Base-by-base conservation (phyloP, 2,113 vertebrate species). In the Phocoena sinus region DNA sequence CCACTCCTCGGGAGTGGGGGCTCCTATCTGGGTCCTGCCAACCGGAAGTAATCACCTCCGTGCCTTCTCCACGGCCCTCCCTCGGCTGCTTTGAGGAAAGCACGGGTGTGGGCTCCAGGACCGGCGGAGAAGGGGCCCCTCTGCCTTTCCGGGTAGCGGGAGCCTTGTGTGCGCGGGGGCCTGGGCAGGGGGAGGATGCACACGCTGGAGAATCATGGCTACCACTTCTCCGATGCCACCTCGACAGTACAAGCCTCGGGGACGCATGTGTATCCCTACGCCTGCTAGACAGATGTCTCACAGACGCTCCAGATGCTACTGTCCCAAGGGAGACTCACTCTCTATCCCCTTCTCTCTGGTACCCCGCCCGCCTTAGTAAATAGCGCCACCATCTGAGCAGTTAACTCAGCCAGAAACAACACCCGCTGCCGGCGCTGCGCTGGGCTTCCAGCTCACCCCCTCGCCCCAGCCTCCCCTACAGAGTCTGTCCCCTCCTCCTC, bases 201-300 rank as follows among this genome's bases (percentile, higher is more conserved):
- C 36, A 62, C 20, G 28, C 53, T 80, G 41, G 26, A 71, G 80
- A 36, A 23, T 20, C 33, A 15, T 0, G 33, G 33, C 26, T 20
- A 26, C 6, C 7, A 0, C 70, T 0, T n/a, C 47, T 20, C 38
- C 7, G 26, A 2, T 3, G 33, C 60, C 58, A 2, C 26, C 38
- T 58, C 18, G 9, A 13, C 62, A 13, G 33, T 1, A 26, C 47
- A 10, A 15, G 15, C 31, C 77, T 47, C 56, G 2, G 60, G 18
- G 38, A 36, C 2, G 4, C 36, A 6, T 1, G n/a, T 5, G 36
- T 26, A 3, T n/a, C 47, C 73, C 36, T 12, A 5, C 14, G 2
- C 47, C 41, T 38, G 84, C 83, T 0, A 3, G 38, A 28, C 60
- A 25, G 25, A 28, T 8, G 77, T 21, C 63, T 36, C 36, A 20